Evolutionary conservation across 2,113 vertebrate genomes (phyloP), one percentile per base, ranked within the genome.

Genomic region (Pangasianodon hypophthalmus): DNA sequence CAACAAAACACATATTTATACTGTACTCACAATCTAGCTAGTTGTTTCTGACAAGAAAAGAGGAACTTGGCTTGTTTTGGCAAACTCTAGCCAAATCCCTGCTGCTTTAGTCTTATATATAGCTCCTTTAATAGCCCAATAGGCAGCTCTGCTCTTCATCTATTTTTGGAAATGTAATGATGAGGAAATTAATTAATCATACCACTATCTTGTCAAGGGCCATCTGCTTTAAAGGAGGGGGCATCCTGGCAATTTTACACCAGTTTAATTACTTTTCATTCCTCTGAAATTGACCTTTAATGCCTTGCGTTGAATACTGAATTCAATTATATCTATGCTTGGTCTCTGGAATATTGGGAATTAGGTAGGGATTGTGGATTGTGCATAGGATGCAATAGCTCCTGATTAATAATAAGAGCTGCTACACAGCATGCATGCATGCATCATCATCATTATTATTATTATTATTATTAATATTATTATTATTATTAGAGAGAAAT

Each of bases 171-270:
- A 90, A 86, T 32, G 85, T 81, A 86, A 81, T 90, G 84, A 90
- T 90, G 88, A 90, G 82, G 93, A 95, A 94, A 95, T 95, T 94
- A 95, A 95, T 95, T 95, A 92, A 93, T 91, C 94, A 85, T 93
- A 92, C 73, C 89, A 90, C 93, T 94, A 94, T 95, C 94, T 93
- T 93, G 94, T 95, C 92, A 92, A 37, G 95, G 95, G 92, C 95
- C 95, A 94, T 91, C 91, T 92, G 94, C 94, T 94, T 94, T 93
- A 92, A 84, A 94, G 95, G 84, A 83, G 88, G 67, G 91, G 92
- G 93, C 93, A 94, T 95, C 93, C 92, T 94, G 94, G 94, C 94
- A 92, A 95, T 93, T 92, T 91, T 93, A 92, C 95, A 93, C 92
- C 87, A 13, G 92, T 91, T 93, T 96, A 95, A 96, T 95, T 94